Percentiles rank a stretch among this genome's conserved stretches.
Evolutionary conservation across 2,797 vertebrate species (phyloP).

Genomic region (Macropodus opercularis): DNA sequence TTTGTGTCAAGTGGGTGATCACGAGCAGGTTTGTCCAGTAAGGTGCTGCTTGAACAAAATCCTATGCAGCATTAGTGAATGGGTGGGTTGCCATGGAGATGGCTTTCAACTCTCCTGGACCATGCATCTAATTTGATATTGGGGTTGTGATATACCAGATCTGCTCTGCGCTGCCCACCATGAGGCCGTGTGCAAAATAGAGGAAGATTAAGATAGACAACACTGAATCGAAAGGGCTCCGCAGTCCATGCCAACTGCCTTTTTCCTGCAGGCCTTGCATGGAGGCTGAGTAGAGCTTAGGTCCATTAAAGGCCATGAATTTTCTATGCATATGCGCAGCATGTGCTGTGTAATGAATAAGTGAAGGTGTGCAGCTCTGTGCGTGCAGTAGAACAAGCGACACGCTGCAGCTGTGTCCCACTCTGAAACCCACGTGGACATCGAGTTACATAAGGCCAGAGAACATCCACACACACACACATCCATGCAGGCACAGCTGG

Average conservation of each 20-base stretch:
- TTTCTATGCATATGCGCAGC: constrained; percentile 38
- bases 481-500: constrained; percentile 48
- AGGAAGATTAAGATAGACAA: not conserved
- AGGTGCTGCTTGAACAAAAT: constrained; percentile 26
- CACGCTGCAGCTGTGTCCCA: constrained; percentile 52
- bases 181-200: not conserved
- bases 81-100: constrained; percentile 16
- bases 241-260: constrained; percentile 25
- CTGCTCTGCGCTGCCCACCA: not conserved
- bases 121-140: constrained; percentile 6
- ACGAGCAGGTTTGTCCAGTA: too few species aligned
- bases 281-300: constrained; percentile 7
- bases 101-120: constrained; percentile 22
- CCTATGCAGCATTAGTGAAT: constrained; percentile 26
- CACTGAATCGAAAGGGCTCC: not conserved
- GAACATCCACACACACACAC: constrained; percentile 23
- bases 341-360: constrained; percentile 56
- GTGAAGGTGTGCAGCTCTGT: constrained; percentile 47
- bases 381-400: constrained; percentile 41
- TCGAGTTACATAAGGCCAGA: constrained; percentile 53
- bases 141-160: not conserved
- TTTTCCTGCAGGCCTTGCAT: constrained; percentile 24
- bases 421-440: constrained; percentile 35
- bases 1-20: too few species aligned
- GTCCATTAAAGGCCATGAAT: constrained; percentile 64